Percentiles rank a stretch among this genome's conserved stretches.
phyloP scores from a whole-genome alignment of 92 coral and sea anemone genomes.

The Hydrozoanthus gracilis region DNA sequence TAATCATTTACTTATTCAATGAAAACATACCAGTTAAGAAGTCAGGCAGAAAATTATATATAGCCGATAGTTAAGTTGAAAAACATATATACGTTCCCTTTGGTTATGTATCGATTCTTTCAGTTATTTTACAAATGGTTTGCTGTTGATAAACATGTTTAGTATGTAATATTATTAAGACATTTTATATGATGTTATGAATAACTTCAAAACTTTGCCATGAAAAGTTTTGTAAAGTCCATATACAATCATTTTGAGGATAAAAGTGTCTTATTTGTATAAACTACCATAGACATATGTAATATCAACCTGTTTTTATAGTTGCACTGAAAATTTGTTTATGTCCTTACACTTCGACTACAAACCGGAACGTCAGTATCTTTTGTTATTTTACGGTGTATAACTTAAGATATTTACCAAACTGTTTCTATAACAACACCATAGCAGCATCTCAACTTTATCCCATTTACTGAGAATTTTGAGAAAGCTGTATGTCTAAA shows the following conservation, averaged over 20 bases:
- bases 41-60: neutral
- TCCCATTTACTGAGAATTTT: no score
- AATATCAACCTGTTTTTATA: neutral
- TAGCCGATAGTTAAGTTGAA: neutral
- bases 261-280: neutral
- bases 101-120: neutral
- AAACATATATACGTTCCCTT: neutral
- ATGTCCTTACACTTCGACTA: no score
- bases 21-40: neutral
- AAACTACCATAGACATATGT: neutral
- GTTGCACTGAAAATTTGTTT: no score
- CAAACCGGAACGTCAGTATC: no score
- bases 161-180: neutral
- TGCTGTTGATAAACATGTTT: neutral
- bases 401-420: no score
- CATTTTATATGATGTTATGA: neutral
- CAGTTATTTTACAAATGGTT: neutral
- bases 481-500: no score
- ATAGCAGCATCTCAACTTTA: no score
- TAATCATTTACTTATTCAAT: neutral
- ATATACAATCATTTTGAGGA: neutral
- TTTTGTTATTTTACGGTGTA: no score
- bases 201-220: neutral
- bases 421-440: no score
- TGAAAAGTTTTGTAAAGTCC: neutral